Base-by-base conservation (phyloP, 2,113 vertebrate genomes). In the Phyllopteryx taeniolatus region DNA sequence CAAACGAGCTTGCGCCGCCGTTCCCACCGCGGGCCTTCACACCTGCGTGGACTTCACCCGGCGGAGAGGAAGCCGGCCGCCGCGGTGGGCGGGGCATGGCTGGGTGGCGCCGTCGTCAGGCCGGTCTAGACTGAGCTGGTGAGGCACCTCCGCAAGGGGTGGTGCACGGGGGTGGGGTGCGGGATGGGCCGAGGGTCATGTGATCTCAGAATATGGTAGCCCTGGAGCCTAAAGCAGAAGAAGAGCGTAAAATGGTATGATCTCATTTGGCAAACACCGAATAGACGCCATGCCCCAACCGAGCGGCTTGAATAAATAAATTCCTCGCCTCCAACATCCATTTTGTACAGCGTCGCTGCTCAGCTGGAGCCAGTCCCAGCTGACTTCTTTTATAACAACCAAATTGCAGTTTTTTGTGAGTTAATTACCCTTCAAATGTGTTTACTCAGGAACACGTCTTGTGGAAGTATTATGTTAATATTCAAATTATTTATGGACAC, bases 161-260 rank as follows among this genome's bases (percentile, higher is more conserved):
- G 80, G 88, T 95, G 90, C 85, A 95, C 94, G 88, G 94, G 90
- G 91, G 91, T 74, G 85, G 92, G 92, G 92, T 90, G 83, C 81
- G 85, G 91, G 90, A 88, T 85, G 90, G 93, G 92, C 91, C 94
- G 93, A 92, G 94, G 88, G 92, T 96, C 94, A 95, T 93, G 94
- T 95, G 94, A 94, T 93, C 93, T 94, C 94, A 93, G 94, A 88
- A 94, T 94, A 94, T 76, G 85, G 90, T 94, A 93, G 81, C 92
- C 93, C 88, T 92, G 92, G 88, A 94, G 91, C 89, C 95, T 96
- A 68, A 44, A 39, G 43, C 17, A 66, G 63, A 20, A 47, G 56
- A 72, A 68, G 56, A 39, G 63, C 13, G 11, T 53, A 43, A 46
- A 66, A 44, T 64, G n/a, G 64, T 66, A 31, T n/a, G n/a, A 61